Evolutionary conservation across 2,888 invertebrate genomes (phyloP).

Genomic region (Tridacna gigas): DNA sequence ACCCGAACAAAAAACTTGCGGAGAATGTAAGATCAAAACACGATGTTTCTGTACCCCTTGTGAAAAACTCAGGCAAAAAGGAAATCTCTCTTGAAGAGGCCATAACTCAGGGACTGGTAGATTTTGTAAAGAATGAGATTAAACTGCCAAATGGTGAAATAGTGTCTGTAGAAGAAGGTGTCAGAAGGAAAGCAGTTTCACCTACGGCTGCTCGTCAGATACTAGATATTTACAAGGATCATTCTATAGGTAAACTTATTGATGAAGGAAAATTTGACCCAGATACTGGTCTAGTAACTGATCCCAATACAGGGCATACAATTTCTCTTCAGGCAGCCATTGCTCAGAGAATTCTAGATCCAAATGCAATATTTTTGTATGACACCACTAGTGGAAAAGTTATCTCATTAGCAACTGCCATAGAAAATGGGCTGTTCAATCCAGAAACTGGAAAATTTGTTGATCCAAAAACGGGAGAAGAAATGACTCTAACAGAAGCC

Average conservation of each 20-base stretch:
- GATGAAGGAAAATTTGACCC: slow-evolving; percentile 85
- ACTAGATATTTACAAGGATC: slow-evolving; percentile 75
- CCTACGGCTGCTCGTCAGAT: slow-evolving; percentile 75
- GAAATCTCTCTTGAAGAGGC: slow-evolving; percentile 80
- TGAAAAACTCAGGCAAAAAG: slow-evolving; percentile 76
- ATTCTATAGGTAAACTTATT: slow-evolving; percentile 76
- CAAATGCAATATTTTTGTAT: slow-evolving; percentile 77
- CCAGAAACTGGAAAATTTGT: slow-evolving; percentile 76
- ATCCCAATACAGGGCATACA: slow-evolving; percentile 84
- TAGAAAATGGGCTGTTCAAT: slow-evolving; percentile 78
- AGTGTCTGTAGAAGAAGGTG: slow-evolving; percentile 77
- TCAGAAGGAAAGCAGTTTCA: slow-evolving; percentile 76
- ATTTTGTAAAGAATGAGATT: slow-evolving; percentile 75
- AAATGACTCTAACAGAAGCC: slow-evolving; percentile 95
- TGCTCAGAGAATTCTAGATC: slow-evolving; percentile 74
- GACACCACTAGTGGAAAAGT: slow-evolving; percentile 75
- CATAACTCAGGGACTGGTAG: slow-evolving; percentile 76
- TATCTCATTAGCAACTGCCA: slow-evolving; percentile 74
- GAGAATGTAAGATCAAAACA: slow-evolving; percentile 73
- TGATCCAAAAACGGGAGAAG: slow-evolving; percentile 91
- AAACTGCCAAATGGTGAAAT: slow-evolving; percentile 72
- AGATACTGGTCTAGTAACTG: slow-evolving; percentile 85
- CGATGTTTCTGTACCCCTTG: slow-evolving; percentile 71
- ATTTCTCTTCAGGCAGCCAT: slow-evolving; percentile 84
- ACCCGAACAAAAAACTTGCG: slow-evolving; percentile 73